Percentiles rank a stretch among this genome's conserved stretches.
These are phyloP conservation scores for Oriolus oriolus DNA, from an alignment of 2,113 vertebrate species.

Conservation along the genomic window DNA sequence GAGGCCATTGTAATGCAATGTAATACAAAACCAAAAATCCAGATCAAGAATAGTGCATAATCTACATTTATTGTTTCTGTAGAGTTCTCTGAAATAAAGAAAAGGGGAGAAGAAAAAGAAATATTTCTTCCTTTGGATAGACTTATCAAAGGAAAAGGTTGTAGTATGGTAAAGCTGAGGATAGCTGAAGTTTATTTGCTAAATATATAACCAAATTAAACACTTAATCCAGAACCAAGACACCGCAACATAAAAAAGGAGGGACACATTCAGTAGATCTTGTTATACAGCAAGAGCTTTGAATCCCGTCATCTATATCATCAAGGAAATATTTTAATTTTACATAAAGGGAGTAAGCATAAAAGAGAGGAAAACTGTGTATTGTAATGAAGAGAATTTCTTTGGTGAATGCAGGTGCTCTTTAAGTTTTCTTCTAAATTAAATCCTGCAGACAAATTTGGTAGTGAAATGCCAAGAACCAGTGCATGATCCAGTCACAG, in stretches of 20 bases:
- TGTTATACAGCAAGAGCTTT: background rate
- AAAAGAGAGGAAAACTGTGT: background rate
- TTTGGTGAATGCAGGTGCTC: background rate
- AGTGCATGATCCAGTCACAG: background rate
- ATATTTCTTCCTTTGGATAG: background rate
- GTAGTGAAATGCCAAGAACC: background rate
- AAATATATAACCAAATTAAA: background rate
- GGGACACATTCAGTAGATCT: background rate
- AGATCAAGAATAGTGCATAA: background rate
- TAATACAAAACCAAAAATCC: background rate
- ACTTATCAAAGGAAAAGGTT: background rate
- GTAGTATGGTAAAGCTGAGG: background rate
- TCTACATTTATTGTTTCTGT: background rate
- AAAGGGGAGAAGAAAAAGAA: rapidly evolving
- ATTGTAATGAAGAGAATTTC: background rate
- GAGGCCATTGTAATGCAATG: background rate
- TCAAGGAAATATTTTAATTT: background rate
- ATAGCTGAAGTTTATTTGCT: rapidly evolving
- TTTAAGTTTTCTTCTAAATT: background rate
- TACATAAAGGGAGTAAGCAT: background rate
- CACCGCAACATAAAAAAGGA: background rate
- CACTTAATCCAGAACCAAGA: background rate
- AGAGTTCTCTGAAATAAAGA: background rate
- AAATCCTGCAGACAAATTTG: background rate
- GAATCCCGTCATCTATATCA: background rate